Evolutionary conservation across 2,113 vertebrate species (phyloP).

Genomic region (Malurus alboscapulatus): DNA sequence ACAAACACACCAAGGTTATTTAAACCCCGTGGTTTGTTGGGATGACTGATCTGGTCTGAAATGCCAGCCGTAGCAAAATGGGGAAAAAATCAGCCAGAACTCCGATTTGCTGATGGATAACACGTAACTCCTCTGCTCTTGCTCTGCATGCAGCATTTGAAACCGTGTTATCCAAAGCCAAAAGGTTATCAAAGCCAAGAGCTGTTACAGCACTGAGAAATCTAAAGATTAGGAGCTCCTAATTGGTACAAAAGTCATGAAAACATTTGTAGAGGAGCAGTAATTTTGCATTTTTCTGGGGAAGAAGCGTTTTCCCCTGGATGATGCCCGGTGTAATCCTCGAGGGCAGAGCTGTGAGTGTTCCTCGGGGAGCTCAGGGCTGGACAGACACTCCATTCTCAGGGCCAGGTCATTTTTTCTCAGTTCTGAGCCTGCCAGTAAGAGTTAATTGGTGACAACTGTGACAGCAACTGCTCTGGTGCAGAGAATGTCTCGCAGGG

Average conservation of each 20-base stretch:
- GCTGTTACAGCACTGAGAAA: background rate
- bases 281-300: background rate
- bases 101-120: background rate
- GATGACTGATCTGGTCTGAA: background rate
- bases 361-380: accelerated
- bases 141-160: background rate
- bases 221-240: background rate
- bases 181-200: background rate
- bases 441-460: background rate
- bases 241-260: background rate
- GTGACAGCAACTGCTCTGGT: background rate
- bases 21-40: accelerated
- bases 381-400: background rate
- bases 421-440: background rate
- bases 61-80: accelerated
- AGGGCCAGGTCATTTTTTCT: accelerated
- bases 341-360: background rate
- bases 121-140: background rate
- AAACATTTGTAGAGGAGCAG: background rate
- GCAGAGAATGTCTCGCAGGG: background rate
- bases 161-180: background rate
- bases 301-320: background rate
- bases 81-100: no score
- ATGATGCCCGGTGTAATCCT: accelerated
- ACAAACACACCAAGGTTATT: background rate